phyloP scores from a whole-genome alignment of 2,888 invertebrate genomes.

The Phanerotoma sp. region DNA sequence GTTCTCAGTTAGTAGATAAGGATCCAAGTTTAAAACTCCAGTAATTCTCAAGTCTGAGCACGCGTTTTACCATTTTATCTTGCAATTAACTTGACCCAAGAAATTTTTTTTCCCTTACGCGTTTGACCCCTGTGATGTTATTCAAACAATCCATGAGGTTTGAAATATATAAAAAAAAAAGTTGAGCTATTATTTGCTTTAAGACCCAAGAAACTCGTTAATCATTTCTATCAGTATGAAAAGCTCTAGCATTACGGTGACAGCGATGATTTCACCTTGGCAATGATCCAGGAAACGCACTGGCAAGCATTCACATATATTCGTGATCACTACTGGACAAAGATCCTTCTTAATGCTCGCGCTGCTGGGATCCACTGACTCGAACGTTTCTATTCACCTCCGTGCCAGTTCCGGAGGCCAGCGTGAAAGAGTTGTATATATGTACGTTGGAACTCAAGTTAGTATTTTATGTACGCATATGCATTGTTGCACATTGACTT shows the following conservation, averaged over 20 bases:
- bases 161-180: conserved; percentile 1
- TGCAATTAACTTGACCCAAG: conserved; percentile 5
- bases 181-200: conserved; percentile 1
- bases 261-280: conserved; percentile 50
- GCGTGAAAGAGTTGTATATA: conserved; percentile 11
- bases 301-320: conserved; percentile 8
- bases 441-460: background rate
- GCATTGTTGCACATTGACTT: conserved; percentile 5
- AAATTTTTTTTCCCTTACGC: background rate
- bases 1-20: conserved; percentile 1
- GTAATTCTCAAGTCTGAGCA: background rate
- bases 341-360: conserved; percentile 34
- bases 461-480: conserved; percentile 1
- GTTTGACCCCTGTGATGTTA: background rate
- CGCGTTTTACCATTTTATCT: background rate
- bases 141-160: background rate
- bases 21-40: conserved; percentile 2
- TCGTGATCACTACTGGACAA: conserved; percentile 27
- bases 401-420: conserved; percentile 13
- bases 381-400: conserved; percentile 43
- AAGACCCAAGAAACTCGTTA: conserved; percentile 20
- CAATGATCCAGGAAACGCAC: conserved; percentile 49
- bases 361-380: conserved; percentile 31
- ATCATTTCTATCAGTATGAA: conserved; percentile 30
- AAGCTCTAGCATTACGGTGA: conserved; percentile 34